Evolutionary conservation across 2,797 vertebrate genomes (phyloP).

Genomic region (Acropternis orthonyx): DNA sequence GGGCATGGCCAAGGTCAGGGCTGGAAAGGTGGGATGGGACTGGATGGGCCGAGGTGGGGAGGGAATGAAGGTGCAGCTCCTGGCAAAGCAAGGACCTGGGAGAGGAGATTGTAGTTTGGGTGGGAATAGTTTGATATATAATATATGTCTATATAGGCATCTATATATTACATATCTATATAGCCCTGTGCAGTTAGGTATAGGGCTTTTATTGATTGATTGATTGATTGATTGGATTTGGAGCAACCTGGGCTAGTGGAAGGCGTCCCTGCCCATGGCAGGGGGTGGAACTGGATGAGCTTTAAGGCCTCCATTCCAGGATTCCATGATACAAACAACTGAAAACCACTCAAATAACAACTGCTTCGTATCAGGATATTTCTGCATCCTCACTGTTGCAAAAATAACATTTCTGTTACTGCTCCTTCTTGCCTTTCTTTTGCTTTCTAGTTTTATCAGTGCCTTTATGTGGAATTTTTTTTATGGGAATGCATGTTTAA

Average conservation of each 20-base stretch:
- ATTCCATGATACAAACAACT: neutral
- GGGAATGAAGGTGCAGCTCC: neutral
- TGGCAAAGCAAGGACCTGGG: neutral
- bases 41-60: neutral
- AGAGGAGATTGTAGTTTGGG: neutral
- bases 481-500: neutral
- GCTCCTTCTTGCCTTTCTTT: neutral
- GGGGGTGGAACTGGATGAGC: neutral
- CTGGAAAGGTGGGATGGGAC: rapidly evolving
- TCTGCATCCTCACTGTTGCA: neutral
- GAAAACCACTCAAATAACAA: neutral
- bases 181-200: too few species aligned
- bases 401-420: neutral
- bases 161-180: too few species aligned
- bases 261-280: neutral
- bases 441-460: neutral
- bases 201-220: neutral
- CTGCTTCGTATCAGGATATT: neutral
- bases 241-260: neutral
- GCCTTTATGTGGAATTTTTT: neutral
- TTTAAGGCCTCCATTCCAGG: neutral
- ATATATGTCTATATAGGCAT: too few species aligned
- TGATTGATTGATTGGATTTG: neutral
- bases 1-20: neutral
- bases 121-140: neutral